Conservation (phyloP, 1,140 invertebrate species). For the Apis dorsata region DNA sequence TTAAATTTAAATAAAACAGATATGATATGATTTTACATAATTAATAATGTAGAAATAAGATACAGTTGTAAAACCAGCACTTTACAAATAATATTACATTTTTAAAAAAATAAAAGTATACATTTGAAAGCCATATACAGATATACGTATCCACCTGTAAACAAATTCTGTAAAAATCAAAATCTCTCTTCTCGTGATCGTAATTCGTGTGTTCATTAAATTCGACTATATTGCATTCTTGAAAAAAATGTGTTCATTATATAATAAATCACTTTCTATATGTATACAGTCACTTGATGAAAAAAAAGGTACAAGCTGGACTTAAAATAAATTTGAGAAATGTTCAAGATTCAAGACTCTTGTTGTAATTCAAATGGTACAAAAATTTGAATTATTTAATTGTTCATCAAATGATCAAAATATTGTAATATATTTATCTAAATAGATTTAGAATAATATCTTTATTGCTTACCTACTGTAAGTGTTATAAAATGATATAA, state of each 20-base stretch:
- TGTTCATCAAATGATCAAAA: conserved; percentile 23
- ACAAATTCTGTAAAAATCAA: conserved; percentile 14
- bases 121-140: neutral
- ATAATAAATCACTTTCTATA: conserved; percentile 42
- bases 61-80: neutral
- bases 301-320: neutral
- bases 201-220: conserved; percentile 42
- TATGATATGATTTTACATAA: neutral
- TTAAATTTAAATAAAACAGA: neutral
- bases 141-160: conserved; percentile 3
- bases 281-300: conserved; percentile 17
- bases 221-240: conserved; percentile 41
- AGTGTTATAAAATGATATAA: conserved; percentile 33
- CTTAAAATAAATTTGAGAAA: conserved; percentile 4
- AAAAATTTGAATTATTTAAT: conserved; percentile 36
- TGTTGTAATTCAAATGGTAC: conserved; percentile 40
- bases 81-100: conserved; percentile 1
- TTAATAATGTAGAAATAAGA: neutral
- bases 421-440: conserved; percentile 50
- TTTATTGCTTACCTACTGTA: conserved; percentile 35
- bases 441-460: conserved; percentile 32
- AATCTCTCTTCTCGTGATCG: conserved; percentile 31
- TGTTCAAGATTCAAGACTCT: conserved; percentile 10
- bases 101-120: neutral
- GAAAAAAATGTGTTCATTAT: conserved; percentile 48